Base-by-base conservation (phyloP, 1,140 invertebrate species). In the Hestina assimilis region DNA sequence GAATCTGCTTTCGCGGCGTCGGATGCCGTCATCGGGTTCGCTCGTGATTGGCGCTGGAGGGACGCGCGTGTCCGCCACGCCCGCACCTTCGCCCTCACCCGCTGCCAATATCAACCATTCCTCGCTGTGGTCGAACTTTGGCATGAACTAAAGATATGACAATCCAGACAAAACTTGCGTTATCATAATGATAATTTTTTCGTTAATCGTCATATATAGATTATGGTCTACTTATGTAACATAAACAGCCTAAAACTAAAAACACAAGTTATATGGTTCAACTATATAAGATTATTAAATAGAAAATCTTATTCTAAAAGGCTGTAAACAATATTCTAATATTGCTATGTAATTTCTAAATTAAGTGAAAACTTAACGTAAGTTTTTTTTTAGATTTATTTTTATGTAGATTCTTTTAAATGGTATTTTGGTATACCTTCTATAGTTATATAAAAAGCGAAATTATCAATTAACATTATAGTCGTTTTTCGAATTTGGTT, bases 141-240 rank as follows among this genome's bases (percentile, higher is more conserved):
- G 66, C n/a, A 72, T 80, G n/a, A 78, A 79, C 56, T 79, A 72
- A 63, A 31, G n/a, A 11, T n/a, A n/a, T n/a, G n/a, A n/a, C n/a
- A n/a, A n/a, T n/a, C n/a, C n/a, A n/a, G n/a, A n/a, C n/a, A n/a
- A n/a, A n/a, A n/a, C n/a, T n/a, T n/a, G n/a, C n/a, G n/a, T n/a
- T n/a, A n/a, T n/a, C n/a, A n/a, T n/a, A n/a, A n/a, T n/a, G n/a
- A n/a, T n/a, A n/a, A n/a, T n/a, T n/a, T n/a, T n/a, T n/a, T n/a
- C n/a, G n/a, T n/a, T n/a, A n/a, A n/a, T n/a, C n/a, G n/a, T n/a
- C n/a, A n/a, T n/a, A n/a, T n/a, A n/a, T n/a, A n/a, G n/a, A n/a
- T n/a, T n/a, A n/a, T n/a, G n/a, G n/a, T n/a, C n/a, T n/a, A n/a
- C n/a, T n/a, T n/a, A n/a, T n/a, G n/a, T n/a, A n/a, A n/a, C n/a